Base-by-base conservation (phyloP, 2,797 vertebrate species). In the Triplophysa yarkandensis region DNA sequence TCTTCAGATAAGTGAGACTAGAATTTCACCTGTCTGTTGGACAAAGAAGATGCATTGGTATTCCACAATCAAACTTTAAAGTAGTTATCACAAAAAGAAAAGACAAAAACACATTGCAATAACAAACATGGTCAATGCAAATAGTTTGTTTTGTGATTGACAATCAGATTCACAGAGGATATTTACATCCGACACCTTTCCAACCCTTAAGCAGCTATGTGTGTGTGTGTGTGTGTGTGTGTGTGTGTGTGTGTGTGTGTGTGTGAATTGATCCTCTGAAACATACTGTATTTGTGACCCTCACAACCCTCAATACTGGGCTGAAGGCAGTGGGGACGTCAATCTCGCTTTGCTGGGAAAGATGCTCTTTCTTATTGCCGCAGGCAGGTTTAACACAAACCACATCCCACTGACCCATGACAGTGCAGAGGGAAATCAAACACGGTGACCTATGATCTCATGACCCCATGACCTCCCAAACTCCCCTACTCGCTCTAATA, bases 381-480 rank as follows among this genome's bases (percentile, higher is more conserved):
- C 48, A 71, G 74, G 75, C 75, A 71, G 60, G 68, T 57, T 71
- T 71, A 71, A 27, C 30, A 1, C 10, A 71, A 46, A 32, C 50
- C 57, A 54, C 65, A 6, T 66, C 60, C 39, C 65, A 14, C 48
- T 11, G 10, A 78, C 75, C 79, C n/a, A 9, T 50, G 61, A 77
- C 61, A 41, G 21, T 52, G 67, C 44, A 30, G 54, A 62, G 76
- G 75, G 79, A 80, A 80, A 80, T 80, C 71, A 77, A 68, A 71
- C 71, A 71, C 27, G 13, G 23, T 64, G 69, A 76, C 78, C 78
- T 74, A 11, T 74, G 71, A 74, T 65, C 71, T 46, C 16, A 13
- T 71, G 67, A 63, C 71, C 71, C 36, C 0, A 34, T 44, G 55
- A 68, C 54, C 36, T 68, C 67, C 25, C 61, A 61, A 9, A 57